phyloP scores from a whole-genome alignment of 2,797 vertebrate species.

The Eleutherodactylus coqui region DNA sequence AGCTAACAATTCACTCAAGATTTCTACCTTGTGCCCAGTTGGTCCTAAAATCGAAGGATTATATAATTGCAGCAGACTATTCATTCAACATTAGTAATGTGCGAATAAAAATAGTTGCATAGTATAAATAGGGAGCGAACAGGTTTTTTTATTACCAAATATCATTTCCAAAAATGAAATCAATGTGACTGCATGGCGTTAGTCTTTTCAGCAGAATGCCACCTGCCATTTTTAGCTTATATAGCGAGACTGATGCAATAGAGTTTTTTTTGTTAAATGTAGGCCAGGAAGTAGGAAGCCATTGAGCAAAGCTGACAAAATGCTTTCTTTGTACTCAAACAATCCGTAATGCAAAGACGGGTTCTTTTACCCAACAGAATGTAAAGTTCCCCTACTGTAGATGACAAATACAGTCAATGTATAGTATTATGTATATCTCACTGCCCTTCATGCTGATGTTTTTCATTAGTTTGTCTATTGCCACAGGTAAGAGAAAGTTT shows the following conservation, averaged over 20 bases:
- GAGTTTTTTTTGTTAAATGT: slow-evolving; percentile 56
- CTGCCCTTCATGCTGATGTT: neutral
- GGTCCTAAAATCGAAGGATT: slow-evolving; percentile 66
- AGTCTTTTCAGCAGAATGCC: slow-evolving; percentile 58
- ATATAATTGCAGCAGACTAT: slow-evolving; percentile 57
- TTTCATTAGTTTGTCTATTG: neutral
- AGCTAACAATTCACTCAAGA: slow-evolving; percentile 36
- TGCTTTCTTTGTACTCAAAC: slow-evolving; percentile 59
- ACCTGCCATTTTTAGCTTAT: slow-evolving; percentile 59
- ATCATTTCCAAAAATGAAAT: slow-evolving; percentile 64
- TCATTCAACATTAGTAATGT: slow-evolving; percentile 56
- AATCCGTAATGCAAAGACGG: slow-evolving; percentile 53
- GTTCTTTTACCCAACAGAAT: neutral
- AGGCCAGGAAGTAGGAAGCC: slow-evolving; percentile 42
- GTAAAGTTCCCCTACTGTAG: neutral
- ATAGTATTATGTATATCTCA: neutral
- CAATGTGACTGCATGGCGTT: slow-evolving; percentile 53
- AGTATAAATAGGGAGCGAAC: slow-evolving; percentile 60
- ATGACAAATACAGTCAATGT: neutral
- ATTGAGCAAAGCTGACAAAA: slow-evolving; percentile 46
- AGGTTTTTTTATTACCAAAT: slow-evolving; percentile 61
- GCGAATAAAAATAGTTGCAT: slow-evolving; percentile 60
- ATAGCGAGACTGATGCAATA: slow-evolving; percentile 59
- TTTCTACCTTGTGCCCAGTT: slow-evolving; percentile 33
- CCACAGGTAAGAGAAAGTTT: too few species aligned